phyloP scores from a whole-genome alignment of 2,113 vertebrate species.

The Hystrix brachyura region DNA sequence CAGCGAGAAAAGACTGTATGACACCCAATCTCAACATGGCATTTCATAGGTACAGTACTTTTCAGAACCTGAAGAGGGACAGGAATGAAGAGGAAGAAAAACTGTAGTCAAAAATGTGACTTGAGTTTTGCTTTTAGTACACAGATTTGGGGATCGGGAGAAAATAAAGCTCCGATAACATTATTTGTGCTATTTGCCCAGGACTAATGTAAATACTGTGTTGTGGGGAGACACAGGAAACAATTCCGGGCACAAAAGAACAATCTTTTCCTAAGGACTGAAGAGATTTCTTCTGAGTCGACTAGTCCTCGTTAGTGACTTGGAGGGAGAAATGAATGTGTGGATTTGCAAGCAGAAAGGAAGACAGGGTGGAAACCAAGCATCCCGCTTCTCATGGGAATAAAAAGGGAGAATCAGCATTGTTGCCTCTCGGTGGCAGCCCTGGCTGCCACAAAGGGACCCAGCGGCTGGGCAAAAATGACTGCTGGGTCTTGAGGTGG shows the following conservation, averaged over 20 bases:
- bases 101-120: not conserved
- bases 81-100: not conserved
- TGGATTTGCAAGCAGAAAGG: not conserved
- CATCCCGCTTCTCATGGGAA: not conserved
- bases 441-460: not conserved
- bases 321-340: not conserved
- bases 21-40: not conserved
- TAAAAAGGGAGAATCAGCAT: not conserved
- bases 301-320: not conserved
- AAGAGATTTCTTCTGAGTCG: not conserved
- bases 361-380: not conserved
- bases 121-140: not conserved
- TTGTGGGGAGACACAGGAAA: not conserved
- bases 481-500: not conserved
- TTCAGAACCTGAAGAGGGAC: not conserved
- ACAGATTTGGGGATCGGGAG: not conserved
- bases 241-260: not conserved
- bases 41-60: not conserved
- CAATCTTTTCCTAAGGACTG: slow-evolving; percentile 16
- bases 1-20: not conserved
- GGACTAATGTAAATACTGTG: not conserved
- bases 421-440: not conserved
- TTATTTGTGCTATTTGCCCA: slow-evolving; percentile 17
- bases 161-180: not conserved
- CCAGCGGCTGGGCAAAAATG: not conserved